Conservation (phyloP, 2,888 invertebrate genomes). For the Hecatera dysodea region DNA sequence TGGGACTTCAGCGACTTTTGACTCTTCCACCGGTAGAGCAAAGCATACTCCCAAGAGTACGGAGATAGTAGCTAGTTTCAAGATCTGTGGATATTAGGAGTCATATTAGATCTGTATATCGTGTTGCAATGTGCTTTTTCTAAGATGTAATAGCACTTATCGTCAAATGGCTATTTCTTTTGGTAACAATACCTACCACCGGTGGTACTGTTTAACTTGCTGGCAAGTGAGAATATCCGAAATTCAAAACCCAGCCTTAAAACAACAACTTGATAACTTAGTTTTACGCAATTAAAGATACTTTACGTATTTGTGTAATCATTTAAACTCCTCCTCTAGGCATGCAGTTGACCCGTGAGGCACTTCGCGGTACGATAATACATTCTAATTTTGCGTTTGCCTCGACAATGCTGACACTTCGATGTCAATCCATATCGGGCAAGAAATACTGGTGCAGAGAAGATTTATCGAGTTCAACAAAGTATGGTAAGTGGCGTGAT, state of each 20-base stretch:
- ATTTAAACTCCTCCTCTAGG: slow-evolving; percentile 2
- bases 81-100: slow-evolving; percentile 30
- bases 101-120: neutral
- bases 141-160: neutral
- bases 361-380: slow-evolving; percentile 35
- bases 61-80: slow-evolving; percentile 39
- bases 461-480: slow-evolving; percentile 23
- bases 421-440: slow-evolving; percentile 13
- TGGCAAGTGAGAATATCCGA: neutral
- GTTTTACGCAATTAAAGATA: neutral
- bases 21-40: slow-evolving; percentile 44
- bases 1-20: neutral
- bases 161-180: neutral
- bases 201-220: neutral
- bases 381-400: slow-evolving; percentile 47
- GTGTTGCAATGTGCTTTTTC: neutral
- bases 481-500: slow-evolving; percentile 4
- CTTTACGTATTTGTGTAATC: neutral
- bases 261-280: neutral
- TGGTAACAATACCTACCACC: too few species aligned
- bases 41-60: slow-evolving; percentile 49
- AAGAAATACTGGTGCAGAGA: slow-evolving; percentile 19
- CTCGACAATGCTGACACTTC: slow-evolving; percentile 34
- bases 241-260: neutral
- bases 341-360: slow-evolving; percentile 28